These are phyloP conservation scores for Montipora capricornis DNA, from an alignment of 64 coral and sea anemone genomes.

Conservation along the genomic window DNA sequence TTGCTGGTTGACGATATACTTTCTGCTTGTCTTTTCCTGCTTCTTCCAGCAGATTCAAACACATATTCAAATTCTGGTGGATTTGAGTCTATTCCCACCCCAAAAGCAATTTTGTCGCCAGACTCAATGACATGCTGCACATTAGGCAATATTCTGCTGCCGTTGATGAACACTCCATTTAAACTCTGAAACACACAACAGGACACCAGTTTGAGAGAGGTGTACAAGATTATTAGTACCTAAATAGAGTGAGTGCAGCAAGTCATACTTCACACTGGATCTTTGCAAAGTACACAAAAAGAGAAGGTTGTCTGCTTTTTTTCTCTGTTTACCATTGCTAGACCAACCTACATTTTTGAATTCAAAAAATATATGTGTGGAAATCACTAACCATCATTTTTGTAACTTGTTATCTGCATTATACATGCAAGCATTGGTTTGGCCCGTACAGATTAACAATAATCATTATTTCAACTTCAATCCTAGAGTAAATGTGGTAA, in stretches of 20 bases:
- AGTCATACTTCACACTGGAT: not conserved
- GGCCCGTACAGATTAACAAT: too few relatives aligned
- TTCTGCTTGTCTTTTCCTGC: conserved; percentile 84
- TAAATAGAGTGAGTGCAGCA: not conserved
- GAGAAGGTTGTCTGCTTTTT: too few relatives aligned
- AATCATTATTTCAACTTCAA: too few relatives aligned
- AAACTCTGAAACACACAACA: conserved; percentile 81
- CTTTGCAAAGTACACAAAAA: too few relatives aligned
- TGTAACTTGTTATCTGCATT: too few relatives aligned
- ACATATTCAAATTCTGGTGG: conserved; percentile 95
- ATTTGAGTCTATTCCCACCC: conserved; percentile 85
- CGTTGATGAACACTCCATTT: conserved; percentile 98
- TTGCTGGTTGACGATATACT: not conserved
- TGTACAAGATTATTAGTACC: too few relatives aligned
- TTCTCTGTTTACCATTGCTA: too few relatives aligned
- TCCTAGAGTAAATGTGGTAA: too few relatives aligned
- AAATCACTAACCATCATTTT: too few relatives aligned
- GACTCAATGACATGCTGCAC: conserved; percentile 66
- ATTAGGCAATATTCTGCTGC: conserved; percentile 61
- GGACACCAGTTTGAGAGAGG: not conserved
- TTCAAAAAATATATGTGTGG: too few relatives aligned
- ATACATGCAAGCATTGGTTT: too few relatives aligned
- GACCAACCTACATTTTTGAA: too few relatives aligned
- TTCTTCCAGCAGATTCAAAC: conserved; percentile 76
- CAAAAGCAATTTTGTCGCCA: conserved; percentile 91